A percentile compares a stretch with the other conserved stretches of the same genome.
Conservation (phyloP, 2,797 vertebrate genomes). For the Malacoraja senta region DNA sequence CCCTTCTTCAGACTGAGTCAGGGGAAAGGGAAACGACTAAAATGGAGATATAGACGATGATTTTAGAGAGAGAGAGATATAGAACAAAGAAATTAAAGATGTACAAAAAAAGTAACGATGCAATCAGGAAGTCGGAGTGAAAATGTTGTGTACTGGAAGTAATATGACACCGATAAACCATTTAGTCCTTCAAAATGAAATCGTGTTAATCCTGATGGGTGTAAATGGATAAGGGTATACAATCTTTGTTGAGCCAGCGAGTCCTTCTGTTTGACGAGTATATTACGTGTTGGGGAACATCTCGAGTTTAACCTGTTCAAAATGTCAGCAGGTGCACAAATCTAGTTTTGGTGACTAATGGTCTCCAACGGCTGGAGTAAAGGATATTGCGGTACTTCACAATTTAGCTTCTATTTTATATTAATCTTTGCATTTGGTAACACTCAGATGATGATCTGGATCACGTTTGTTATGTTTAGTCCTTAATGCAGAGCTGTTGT, state of each 20-base stretch:
- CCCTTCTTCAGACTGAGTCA: no score
- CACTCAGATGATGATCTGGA: not conserved
- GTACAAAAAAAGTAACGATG: no score
- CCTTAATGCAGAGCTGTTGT: not conserved
- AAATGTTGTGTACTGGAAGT: not conserved
- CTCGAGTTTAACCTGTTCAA: not conserved
- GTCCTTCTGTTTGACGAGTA: not conserved
- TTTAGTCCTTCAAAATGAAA: not conserved
- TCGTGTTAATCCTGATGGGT: not conserved
- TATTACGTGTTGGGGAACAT: not conserved
- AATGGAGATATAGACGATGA: no score
- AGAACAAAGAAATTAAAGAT: no score
- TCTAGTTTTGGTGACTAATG: not conserved
- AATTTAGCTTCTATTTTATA: not conserved
- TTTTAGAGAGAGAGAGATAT: no score
- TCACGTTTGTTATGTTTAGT: slow-evolving; percentile 5
- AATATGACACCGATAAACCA: not conserved
- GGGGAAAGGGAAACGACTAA: no score
- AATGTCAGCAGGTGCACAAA: not conserved
- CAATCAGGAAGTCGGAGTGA: not conserved
- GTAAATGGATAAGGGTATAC: not conserved
- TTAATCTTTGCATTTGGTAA: not conserved
- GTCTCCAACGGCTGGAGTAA: not conserved
- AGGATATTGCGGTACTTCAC: not conserved
- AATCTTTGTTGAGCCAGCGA: not conserved